phyloP scores from a whole-genome alignment of 2,888 invertebrate species.

The Agonopterix heracliana region DNA sequence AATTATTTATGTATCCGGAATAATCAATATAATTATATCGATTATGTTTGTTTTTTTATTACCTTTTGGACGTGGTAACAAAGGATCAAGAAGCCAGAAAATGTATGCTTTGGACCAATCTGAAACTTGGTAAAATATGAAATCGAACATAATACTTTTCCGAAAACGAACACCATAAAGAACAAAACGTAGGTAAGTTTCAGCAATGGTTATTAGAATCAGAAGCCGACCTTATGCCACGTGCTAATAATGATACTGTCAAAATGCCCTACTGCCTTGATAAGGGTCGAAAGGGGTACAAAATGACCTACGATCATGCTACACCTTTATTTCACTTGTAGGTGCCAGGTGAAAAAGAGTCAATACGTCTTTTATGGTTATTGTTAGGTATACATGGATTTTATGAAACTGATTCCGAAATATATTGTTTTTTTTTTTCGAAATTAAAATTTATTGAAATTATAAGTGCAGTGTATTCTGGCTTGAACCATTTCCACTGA shows the following conservation, averaged over 20 bases:
- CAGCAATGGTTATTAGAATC: slow-evolving; percentile 8
- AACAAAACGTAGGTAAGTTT: slow-evolving; percentile 8
- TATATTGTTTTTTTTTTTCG: slow-evolving; percentile 5
- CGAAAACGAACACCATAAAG: neutral
- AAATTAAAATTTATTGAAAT: neutral
- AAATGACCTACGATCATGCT: slow-evolving; percentile 27
- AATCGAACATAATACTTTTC: no score
- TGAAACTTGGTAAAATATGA: no score
- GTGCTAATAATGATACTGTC: slow-evolving; percentile 66
- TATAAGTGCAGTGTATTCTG: no score
- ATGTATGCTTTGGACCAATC: no score
- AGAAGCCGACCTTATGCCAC: slow-evolving; percentile 32
- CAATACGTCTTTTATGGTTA: slow-evolving; percentile 41
- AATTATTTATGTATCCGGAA: no score
- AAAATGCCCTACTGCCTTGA: slow-evolving; percentile 50
- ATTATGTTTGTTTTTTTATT: no score
- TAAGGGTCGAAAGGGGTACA: slow-evolving; percentile 57
- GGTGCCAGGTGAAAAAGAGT: no score
- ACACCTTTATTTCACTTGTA: no score
- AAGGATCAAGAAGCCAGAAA: no score
- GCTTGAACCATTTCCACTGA: no score
- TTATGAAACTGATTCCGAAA: slow-evolving; percentile 8
- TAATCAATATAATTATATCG: no score
- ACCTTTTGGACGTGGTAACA: no score
- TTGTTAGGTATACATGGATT: slow-evolving; percentile 2